Evolutionary conservation across 2,888 invertebrate genomes (phyloP).

Genomic region (Endomychus coccineus): DNA sequence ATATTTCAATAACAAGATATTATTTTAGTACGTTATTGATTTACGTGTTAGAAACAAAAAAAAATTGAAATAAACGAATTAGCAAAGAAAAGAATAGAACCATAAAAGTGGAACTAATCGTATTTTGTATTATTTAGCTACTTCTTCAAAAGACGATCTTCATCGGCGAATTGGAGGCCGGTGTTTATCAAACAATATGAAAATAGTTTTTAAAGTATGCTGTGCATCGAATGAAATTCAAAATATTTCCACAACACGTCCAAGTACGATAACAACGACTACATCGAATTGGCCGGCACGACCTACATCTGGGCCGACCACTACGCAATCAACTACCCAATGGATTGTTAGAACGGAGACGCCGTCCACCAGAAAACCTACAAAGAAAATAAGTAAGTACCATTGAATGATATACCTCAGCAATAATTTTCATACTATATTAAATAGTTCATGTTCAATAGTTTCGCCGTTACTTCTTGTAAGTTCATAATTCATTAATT

Average conservation of each 20-base stretch:
- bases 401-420: background rate
- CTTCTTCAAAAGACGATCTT: constrained; percentile 81
- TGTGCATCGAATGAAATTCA: constrained; percentile 67
- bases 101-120: too few species aligned
- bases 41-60: too few species aligned
- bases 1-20: too few species aligned
- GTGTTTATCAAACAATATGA: constrained; percentile 86
- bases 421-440: background rate
- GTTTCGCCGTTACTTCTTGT: too few species aligned
- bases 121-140: too few species aligned
- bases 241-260: constrained; percentile 37
- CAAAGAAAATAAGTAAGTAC: constrained; percentile 54
- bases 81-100: too few species aligned
- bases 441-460: constrained; percentile 3
- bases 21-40: too few species aligned
- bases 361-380: constrained; percentile 50
- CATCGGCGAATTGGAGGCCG: constrained; percentile 84
- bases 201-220: constrained; percentile 89
- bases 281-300: constrained; percentile 44
- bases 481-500: too few species aligned
- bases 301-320: constrained; percentile 52
- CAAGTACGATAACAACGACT: constrained; percentile 38
- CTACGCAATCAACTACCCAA: constrained; percentile 45
- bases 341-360: constrained; percentile 25
- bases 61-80: too few species aligned